Evolutionary conservation across 1,140 invertebrate species (phyloP).

Genomic region (Hirudo medicinalis): DNA sequence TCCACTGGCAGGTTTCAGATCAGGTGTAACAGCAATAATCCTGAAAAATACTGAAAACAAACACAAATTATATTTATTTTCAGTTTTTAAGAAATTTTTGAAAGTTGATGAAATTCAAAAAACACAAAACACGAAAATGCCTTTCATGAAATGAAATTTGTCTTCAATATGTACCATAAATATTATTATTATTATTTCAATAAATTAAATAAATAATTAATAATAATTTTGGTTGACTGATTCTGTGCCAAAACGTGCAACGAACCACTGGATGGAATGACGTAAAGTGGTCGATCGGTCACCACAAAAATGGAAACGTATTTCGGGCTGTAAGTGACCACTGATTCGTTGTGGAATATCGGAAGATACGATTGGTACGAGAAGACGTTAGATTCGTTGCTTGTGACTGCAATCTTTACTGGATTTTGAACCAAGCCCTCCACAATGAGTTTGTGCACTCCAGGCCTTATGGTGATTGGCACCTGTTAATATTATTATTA

Average conservation of each 20-base stretch:
- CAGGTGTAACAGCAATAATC: constrained; percentile 10
- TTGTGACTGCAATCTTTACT: not conserved
- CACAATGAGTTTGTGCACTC: constrained; percentile 16
- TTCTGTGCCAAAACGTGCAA: not conserved
- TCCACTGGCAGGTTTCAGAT: constrained; percentile 11
- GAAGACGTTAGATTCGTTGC: constrained; percentile 13
- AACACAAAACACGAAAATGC: too few species aligned
- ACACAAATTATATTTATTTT: not conserved
- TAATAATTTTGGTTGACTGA: too few species aligned
- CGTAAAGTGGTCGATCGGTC: constrained; percentile 13
- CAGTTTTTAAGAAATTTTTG: too few species aligned
- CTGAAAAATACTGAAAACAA: constrained; percentile 14
- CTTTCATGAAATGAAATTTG: too few species aligned
- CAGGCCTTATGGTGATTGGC: constrained; percentile 11
- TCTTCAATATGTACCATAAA: too few species aligned
- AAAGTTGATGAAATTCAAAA: too few species aligned
- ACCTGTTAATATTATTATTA: constrained; percentile 2
- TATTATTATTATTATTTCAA: too few species aligned
- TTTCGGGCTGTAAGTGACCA: constrained; percentile 15
- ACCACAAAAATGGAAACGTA: constrained; percentile 17
- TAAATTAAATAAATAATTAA: too few species aligned
- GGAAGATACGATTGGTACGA: constrained; percentile 15
- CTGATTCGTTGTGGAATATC: constrained; percentile 16
- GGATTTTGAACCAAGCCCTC: constrained; percentile 12
- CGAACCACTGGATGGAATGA: constrained; percentile 4